phyloP scores from a whole-genome alignment of 2,888 invertebrate species.

The Caenorhabditis virilis region DNA sequence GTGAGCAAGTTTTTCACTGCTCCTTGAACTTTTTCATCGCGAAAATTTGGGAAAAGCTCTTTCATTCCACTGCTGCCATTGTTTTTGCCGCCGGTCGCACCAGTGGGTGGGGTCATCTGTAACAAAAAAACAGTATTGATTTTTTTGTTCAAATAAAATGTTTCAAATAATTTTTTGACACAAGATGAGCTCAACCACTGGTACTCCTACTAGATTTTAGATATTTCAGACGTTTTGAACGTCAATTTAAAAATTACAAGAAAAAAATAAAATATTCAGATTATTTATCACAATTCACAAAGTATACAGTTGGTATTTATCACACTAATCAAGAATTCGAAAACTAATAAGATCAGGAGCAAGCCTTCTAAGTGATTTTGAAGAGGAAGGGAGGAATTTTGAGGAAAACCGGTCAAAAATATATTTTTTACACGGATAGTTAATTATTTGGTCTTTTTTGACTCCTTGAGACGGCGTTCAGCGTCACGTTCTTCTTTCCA shows the following conservation, averaged over 20 bases:
- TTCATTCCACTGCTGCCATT: too few species aligned
- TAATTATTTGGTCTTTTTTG: conserved; percentile 15
- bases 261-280: too few species aligned
- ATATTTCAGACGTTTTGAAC: not conserved
- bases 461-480: conserved; percentile 36
- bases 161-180: not conserved
- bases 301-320: not conserved
- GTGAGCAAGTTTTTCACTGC: conserved; percentile 63
- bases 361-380: not conserved
- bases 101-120: conserved; percentile 22
- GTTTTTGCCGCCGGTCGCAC: too few species aligned
- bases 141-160: not conserved
- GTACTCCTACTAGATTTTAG: too few species aligned
- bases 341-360: not conserved
- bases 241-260: too few species aligned
- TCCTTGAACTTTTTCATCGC: conserved; percentile 59
- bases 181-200: not conserved
- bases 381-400: not conserved
- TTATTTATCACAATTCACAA: not conserved
- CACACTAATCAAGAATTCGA: not conserved
- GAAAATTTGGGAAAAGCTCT: conserved; percentile 61
- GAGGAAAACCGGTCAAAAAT: not conserved
- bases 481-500: conserved; percentile 58
- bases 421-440: not conserved
- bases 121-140: not conserved